Evolutionary conservation across 2,888 invertebrate species (phyloP), one percentile per base, ranked within the genome.

Genomic region (Phaedon cochleariae): DNA sequence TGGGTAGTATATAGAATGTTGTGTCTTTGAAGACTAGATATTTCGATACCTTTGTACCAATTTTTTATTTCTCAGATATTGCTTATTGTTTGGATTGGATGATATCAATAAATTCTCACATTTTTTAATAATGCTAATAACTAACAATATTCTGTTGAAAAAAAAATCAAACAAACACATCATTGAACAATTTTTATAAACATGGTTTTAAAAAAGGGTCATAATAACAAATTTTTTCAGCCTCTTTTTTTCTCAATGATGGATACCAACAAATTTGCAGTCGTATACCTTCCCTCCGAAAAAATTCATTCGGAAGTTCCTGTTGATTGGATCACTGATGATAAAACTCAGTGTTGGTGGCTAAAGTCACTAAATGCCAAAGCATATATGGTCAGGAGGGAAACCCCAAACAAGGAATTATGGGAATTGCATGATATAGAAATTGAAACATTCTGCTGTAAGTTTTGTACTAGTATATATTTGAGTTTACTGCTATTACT

Each of bases 381-480:
- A 51, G 21, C 49, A 22, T 51, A n/a, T 10, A 51, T 51, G 49
- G 12, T 51, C 15, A 51, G 22, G 22, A 18, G 48, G 20, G 49
- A 51, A 7, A 10, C 15, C 0, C 49, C 49, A 21, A 51, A 51
- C 12, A 0, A 10, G 2, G 22, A 51, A 51, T 7, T 22, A 48
- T 51, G 49, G 49, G 22, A 51, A 12, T 22, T 51, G 12, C 22
- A 51, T 12, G 22, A 51, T 22, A 51, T 51, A n/a, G 49, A 22
- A 22, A 51, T 51, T 51, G 49, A 51, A 7, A 22, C 22, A 22
- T 51, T 51, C 22, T 51, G 49, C 49, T 51, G 49, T 51, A 21
- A 51, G 22, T 51, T 5, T 26, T 7, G 7, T 26, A 26, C 7
- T n/a, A n/a, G n/a, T 26, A 26, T 26, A 26, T 7, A 26, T 5